Conservation (phyloP, 2,888 invertebrate species). For the Oegoconia quadripuncta region DNA sequence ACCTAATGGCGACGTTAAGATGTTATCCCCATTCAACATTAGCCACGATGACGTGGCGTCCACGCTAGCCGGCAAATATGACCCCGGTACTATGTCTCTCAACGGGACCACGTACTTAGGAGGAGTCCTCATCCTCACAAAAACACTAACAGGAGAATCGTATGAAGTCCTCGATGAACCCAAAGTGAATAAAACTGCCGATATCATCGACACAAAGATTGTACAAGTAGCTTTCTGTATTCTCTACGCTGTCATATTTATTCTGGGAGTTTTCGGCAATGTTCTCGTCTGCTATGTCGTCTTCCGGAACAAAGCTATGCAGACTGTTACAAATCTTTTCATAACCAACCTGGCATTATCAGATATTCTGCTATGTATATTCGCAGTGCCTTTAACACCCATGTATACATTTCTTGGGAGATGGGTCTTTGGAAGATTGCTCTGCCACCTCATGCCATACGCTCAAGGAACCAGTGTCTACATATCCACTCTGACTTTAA, state of each 20-base stretch:
- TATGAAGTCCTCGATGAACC: constrained; percentile 65
- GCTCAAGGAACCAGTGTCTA: constrained; percentile 93
- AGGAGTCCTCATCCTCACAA: constrained; percentile 62
- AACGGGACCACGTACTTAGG: constrained; percentile 51
- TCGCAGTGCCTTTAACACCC: constrained; percentile 94
- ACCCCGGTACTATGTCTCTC: constrained; percentile 51
- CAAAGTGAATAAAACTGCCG: constrained; percentile 62
- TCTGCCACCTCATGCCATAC: constrained; percentile 92
- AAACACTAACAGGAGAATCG: constrained; percentile 65
- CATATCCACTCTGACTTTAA: constrained; percentile 92
- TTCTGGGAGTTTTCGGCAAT: constrained; percentile 89
- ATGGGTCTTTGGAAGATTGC: constrained; percentile 90
- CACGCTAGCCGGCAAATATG: constrained; percentile 40
- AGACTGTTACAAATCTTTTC: constrained; percentile 94
- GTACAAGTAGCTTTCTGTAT: constrained; percentile 87
- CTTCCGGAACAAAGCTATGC: constrained; percentile 90
- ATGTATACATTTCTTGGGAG: constrained; percentile 89
- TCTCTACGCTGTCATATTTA: constrained; percentile 88
- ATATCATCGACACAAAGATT: constrained; percentile 81
- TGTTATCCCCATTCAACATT: constrained; percentile 38
- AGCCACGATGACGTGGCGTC: constrained; percentile 36
- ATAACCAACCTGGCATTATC: constrained; percentile 93
- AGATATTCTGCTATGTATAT: constrained; percentile 89
- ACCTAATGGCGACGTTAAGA: constrained; percentile 31
- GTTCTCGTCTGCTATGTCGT: constrained; percentile 92